A percentile compares a stretch with the other conserved stretches of the same genome.
These are phyloP conservation scores for Bombus huntii DNA, from an alignment of 1,140 invertebrate species.

Conservation along the genomic window DNA sequence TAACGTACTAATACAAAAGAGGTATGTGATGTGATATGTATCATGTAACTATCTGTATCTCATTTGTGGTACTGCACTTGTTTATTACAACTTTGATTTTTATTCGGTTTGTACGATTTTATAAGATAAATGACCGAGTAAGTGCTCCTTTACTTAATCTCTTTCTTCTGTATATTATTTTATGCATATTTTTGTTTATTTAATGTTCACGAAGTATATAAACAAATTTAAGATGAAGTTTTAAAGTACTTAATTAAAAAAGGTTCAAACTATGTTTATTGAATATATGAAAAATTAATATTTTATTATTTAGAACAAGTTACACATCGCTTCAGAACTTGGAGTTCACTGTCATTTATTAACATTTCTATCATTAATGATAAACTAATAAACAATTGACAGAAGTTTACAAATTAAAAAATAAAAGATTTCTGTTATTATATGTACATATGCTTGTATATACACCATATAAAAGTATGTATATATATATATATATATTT, in stretches of 20 bases:
- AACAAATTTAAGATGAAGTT: not conserved
- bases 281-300: not conserved
- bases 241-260: not conserved
- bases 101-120: slow-evolving; percentile 1
- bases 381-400: not conserved
- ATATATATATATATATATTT: not conserved
- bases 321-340: not conserved
- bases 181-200: not conserved
- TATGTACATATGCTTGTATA: too few species aligned
- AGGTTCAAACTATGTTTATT: not conserved
- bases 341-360: not conserved
- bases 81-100: not conserved
- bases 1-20: not conserved
- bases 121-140: not conserved
- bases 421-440: not conserved
- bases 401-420: not conserved
- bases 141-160: not conserved
- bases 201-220: not conserved
- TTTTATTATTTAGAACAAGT: not conserved
- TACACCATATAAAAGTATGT: not conserved
- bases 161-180: not conserved
- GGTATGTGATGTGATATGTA: not conserved
- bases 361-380: too few species aligned
- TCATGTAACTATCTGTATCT: not conserved
- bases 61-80: not conserved